Base-by-base conservation (phyloP, 1,140 invertebrate species). In the Drosophila elegans region DNA sequence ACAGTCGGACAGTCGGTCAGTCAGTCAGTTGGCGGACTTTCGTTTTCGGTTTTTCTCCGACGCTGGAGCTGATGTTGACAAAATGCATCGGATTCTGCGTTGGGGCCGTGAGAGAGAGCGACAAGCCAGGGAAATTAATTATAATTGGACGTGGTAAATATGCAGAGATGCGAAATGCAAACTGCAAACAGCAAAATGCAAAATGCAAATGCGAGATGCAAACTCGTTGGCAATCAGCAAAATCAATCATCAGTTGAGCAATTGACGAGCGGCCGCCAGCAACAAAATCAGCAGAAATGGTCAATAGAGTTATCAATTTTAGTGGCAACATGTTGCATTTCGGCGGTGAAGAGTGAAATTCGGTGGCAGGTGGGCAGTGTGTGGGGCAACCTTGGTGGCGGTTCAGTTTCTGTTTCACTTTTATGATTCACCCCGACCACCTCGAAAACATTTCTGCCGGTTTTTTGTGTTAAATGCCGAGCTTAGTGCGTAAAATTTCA, bases 251-350 rank as follows among this genome's bases (percentile, higher is more conserved):
- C 79, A 71, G 71, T 59, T 76, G 83, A 86, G 82, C 82, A 86
- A 86, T 88, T 88, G 82, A 88, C 66, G 75, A 49, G 44, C 73
- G 56, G 34, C 60, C 45, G 78, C 71, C 73, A 60, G 51, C 62
- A 73, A 62, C 68, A 67, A 54, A 68, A 55, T 52, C 62, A 44
- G 21, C 48, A 56, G 42, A 55, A 78, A 78, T 83, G 72, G 85
- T 57, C 84, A 89, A 89, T 89, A 89, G 84, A 89, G 84, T 84
- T 89, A 89, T 89, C 85, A 89, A 84, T 78, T 89, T 89, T 89
- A 84, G 68, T 83, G 84, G 16, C 76, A 11, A 78, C 80, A 62
- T 89, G 84, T 84, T 77, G 68, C 71, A 86, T 71, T 74, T 56
- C 36, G 48, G 21, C 12, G 29, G n/a, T 36, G 56, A 27, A 42